Evolutionary conservation across 2,888 invertebrate species (phyloP), one percentile per base, ranked within the genome.

Genomic region (Dromius quadrimaculatus): DNA sequence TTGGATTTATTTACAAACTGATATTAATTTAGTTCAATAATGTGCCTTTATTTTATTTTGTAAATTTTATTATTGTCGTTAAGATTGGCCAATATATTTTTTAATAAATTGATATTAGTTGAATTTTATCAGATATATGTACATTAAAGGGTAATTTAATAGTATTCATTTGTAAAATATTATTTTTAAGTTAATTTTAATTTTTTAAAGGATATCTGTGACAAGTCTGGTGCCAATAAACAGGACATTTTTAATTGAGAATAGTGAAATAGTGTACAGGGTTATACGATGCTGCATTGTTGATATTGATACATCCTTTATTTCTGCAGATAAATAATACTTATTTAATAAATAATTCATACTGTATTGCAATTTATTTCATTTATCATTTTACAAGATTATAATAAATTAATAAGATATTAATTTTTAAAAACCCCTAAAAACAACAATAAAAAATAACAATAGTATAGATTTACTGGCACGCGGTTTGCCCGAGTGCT

Each of bases 91-190:
- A 11, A 41, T 15, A 15, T 41, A 2, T 11, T 8, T 41, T 41
- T 41, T 8, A 41, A 41, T 41, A 2, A 41, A 15, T 41, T 47
- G 47, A 47, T 47, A 47, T 47, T 47, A 47, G 47, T 47, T 22
- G 23, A 36, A 47, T 47, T 47, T 1, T 13, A 47, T 22, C 41
- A 41, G 13, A 41, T 15, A 41, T 47, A 23, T 47, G 23, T 47
- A 47, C 13, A 47, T 47, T 47, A 47, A 47, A 22, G 47, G 47
- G 47, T 47, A 47, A 47, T 6, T 23, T 47, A 41, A 41, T 41
- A 47, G 47, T 47, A 22, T 47, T 47, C 9, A 47, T 47, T 47
- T 47, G 47, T 47, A 47, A 47, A 47, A 45, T 20, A 47, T 36
- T 36, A n/a, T 8, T 9, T 36, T 8, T 36, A 36, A 36, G 36